phyloP scores from a whole-genome alignment of 2,888 invertebrate genomes.

The Ophioninae sp. region DNA sequence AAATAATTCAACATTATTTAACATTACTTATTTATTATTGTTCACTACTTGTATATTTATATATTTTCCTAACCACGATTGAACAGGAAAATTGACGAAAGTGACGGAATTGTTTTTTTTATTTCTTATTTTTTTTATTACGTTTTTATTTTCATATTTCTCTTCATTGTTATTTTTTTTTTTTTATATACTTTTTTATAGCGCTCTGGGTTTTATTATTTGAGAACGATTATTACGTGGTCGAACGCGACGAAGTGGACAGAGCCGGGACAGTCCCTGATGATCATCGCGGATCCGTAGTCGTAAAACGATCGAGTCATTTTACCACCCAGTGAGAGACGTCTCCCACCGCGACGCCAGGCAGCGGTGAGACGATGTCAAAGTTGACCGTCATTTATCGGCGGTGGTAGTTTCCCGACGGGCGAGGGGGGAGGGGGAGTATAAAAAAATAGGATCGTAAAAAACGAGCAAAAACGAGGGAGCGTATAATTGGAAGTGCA shows the following conservation, averaged over 20 bases:
- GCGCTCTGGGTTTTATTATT: slow-evolving; percentile 8
- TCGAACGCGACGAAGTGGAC: neutral
- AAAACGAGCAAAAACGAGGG: neutral
- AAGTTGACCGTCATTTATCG: neutral
- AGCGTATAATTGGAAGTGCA: neutral
- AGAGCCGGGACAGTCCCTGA: neutral
- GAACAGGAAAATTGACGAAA: neutral
- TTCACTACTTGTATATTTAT: neutral
- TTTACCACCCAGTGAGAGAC: neutral
- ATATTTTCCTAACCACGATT: neutral
- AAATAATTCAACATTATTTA: too few species aligned
- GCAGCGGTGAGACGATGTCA: slow-evolving; percentile 8
- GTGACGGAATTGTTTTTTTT: neutral
- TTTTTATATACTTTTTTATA: slow-evolving; percentile 14
- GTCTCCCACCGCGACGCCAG: neutral
- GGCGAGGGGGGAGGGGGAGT: neutral
- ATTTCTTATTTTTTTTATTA: neutral
- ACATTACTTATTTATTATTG: too few species aligned
- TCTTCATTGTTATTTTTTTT: neutral
- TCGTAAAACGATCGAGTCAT: slow-evolving; percentile 34
- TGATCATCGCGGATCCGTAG: slow-evolving; percentile 16
- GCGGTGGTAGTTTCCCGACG: neutral
- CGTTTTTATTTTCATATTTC: neutral
- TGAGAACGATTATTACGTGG: slow-evolving; percentile 8
- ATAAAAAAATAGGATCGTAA: neutral